Conservation (phyloP, 2,113 vertebrate species). For the Heloderma charlesbogerti region DNA sequence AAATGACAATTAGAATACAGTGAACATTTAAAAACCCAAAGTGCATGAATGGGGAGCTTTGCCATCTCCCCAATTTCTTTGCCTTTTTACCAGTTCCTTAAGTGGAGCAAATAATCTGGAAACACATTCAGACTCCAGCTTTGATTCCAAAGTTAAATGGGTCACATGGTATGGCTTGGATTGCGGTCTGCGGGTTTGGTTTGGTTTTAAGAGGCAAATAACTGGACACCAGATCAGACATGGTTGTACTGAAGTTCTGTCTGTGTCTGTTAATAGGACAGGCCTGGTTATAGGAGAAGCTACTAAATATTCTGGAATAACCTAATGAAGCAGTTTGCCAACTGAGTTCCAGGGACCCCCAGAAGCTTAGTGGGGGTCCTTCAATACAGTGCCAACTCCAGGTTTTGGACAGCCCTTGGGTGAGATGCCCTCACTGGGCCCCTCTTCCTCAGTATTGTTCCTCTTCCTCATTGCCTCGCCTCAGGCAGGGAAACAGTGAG, state of each 20-base stretch:
- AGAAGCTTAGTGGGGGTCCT: too few species aligned
- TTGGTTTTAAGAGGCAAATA: slow-evolving; percentile 41
- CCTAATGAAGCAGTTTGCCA: slow-evolving; percentile 19
- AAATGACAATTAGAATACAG: not conserved
- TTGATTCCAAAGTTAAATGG: slow-evolving; percentile 21
- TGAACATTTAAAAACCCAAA: not conserved
- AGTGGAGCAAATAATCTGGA: not conserved
- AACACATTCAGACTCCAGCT: slow-evolving; percentile 7
- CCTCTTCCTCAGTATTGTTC: too few species aligned
- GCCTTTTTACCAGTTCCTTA: slow-evolving; percentile 14
- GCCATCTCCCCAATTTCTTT: not conserved
- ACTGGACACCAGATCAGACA: slow-evolving; percentile 48
- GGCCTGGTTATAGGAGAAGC: slow-evolving; percentile 50
- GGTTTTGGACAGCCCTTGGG: too few species aligned
- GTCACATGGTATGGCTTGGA: not conserved
- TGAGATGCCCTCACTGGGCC: too few species aligned
- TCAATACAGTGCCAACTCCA: too few species aligned
- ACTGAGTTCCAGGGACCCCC: not conserved
- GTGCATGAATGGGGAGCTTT: not conserved
- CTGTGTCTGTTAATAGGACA: slow-evolving; percentile 15
- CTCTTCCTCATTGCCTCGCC: too few species aligned
- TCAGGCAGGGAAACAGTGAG: too few species aligned
- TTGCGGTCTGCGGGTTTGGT: not conserved
- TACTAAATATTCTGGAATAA: slow-evolving; percentile 53
- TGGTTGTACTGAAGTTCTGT: not conserved